phyloP scores from a whole-genome alignment of 53 echinoderm and acorn worm genomes.

The Pentamera pediparva region DNA sequence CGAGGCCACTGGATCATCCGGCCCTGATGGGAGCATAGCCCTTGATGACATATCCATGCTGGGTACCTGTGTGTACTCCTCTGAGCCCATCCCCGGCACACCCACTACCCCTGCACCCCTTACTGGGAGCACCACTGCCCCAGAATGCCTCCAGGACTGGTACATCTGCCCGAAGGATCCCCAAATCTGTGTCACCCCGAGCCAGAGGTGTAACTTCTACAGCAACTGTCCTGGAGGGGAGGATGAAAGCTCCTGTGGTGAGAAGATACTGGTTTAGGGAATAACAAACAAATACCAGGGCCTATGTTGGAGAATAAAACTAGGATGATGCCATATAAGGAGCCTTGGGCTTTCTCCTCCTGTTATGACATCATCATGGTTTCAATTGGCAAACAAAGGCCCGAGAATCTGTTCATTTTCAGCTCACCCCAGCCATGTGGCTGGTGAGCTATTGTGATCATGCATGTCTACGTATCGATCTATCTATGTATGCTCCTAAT shows the following conservation, averaged over 20 bases:
- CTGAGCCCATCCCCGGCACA: slow-evolving; percentile 6
- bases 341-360: no score
- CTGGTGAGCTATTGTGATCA: no score
- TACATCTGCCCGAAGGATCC: slow-evolving; percentile 10
- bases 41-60: slow-evolving; percentile 61
- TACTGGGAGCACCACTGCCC: neutral
- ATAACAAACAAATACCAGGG: no score
- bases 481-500: no score
- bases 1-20: slow-evolving; percentile 49
- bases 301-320: no score
- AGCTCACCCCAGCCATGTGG: no score
- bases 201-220: slow-evolving; percentile 66
- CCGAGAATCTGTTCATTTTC: no score
- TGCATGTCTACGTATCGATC: no score
- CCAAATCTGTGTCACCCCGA: slow-evolving; percentile 52
- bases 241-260: slow-evolving; percentile 71
- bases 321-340: no score
- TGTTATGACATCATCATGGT: no score
- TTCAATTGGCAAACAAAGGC: no score
- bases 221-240: slow-evolving; percentile 53
- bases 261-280: neutral
- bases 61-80: slow-evolving; percentile 12
- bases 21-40: slow-evolving; percentile 65
- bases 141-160: slow-evolving; percentile 24
- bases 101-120: slow-evolving; percentile 5